These are phyloP conservation scores for Mactromeris polynyma DNA, from an alignment of 2,888 invertebrate genomes.

Conservation along the genomic window DNA sequence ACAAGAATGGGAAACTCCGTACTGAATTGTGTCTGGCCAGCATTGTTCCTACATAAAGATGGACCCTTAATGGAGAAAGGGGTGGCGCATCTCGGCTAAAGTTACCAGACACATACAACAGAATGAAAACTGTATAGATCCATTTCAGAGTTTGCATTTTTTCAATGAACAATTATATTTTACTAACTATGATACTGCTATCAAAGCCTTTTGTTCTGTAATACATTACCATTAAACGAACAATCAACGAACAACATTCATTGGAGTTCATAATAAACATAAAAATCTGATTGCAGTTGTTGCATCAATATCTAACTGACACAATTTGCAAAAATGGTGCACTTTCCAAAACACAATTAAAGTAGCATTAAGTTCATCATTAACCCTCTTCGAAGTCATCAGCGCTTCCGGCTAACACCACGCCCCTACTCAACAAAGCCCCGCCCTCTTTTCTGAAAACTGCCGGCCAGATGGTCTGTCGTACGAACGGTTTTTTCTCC, in stretches of 20 bases:
- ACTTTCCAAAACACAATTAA: background rate
- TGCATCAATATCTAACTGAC: background rate
- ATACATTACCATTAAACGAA: background rate
- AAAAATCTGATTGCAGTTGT: background rate
- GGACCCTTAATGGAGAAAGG: conserved; percentile 66
- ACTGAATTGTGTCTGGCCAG: conserved; percentile 68
- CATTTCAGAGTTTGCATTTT: background rate
- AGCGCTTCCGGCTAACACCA: conserved; percentile 49
- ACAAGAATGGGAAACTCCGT: conserved; percentile 62
- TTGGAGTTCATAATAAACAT: conserved; percentile 6
- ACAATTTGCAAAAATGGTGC: background rate
- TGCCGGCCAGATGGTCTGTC: conserved; percentile 66
- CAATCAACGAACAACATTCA: background rate
- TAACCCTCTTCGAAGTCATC: conserved; percentile 19
- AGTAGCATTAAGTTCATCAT: background rate
- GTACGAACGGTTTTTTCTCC: conserved; percentile 36
- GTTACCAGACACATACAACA: background rate
- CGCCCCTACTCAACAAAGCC: conserved; percentile 57
- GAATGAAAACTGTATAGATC: background rate
- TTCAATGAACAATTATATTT: background rate
- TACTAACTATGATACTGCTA: background rate
- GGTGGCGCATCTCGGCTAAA: conserved; percentile 56
- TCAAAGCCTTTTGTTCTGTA: background rate
- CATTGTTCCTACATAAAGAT: conserved; percentile 56
- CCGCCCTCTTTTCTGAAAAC: conserved; percentile 57